Evolutionary conservation across 2,797 vertebrate species (phyloP).

Genomic region (Staurois parvus): DNA sequence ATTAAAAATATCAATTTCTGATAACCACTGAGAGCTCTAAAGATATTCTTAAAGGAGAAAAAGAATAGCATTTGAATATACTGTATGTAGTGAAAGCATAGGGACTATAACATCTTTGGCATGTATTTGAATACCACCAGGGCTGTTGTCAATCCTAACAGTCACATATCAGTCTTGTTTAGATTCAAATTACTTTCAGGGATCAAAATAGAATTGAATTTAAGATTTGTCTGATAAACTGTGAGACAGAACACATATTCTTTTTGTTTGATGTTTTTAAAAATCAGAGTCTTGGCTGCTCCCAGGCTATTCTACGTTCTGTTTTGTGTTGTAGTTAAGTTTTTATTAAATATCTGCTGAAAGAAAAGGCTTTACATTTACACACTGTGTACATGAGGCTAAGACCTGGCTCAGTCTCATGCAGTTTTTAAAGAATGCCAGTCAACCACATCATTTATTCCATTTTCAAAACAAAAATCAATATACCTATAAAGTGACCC

Average conservation of each 20-base stretch:
- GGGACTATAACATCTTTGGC: background rate
- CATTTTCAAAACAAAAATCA: slow-evolving; percentile 93
- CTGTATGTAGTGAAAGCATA: background rate
- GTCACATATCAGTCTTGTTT: slow-evolving; percentile 25
- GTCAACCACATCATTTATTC: slow-evolving; percentile 87
- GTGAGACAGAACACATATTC: slow-evolving; percentile 66
- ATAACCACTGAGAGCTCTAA: background rate
- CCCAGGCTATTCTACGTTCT: slow-evolving; percentile 61
- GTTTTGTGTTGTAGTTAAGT: slow-evolving; percentile 66
- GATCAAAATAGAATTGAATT: slow-evolving; percentile 66
- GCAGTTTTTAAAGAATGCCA: slow-evolving; percentile 80
- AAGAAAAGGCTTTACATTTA: slow-evolving; percentile 71
- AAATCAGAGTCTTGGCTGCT: slow-evolving; percentile 61
- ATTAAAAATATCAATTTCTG: background rate
- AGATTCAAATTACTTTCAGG: slow-evolving; percentile 67
- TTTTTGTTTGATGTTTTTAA: slow-evolving; percentile 61
- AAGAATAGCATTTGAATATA: background rate
- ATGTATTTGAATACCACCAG: background rate
- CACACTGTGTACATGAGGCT: slow-evolving; percentile 65
- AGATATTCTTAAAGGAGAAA: background rate
- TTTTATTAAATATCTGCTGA: slow-evolving; percentile 74
- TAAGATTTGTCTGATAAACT: slow-evolving; percentile 63
- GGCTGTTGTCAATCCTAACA: background rate
- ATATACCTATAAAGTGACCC: slow-evolving; percentile 91
- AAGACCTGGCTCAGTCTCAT: slow-evolving; percentile 69